Conservation (phyloP, 2,113 vertebrate genomes). For the Megalops atlanticus region DNA sequence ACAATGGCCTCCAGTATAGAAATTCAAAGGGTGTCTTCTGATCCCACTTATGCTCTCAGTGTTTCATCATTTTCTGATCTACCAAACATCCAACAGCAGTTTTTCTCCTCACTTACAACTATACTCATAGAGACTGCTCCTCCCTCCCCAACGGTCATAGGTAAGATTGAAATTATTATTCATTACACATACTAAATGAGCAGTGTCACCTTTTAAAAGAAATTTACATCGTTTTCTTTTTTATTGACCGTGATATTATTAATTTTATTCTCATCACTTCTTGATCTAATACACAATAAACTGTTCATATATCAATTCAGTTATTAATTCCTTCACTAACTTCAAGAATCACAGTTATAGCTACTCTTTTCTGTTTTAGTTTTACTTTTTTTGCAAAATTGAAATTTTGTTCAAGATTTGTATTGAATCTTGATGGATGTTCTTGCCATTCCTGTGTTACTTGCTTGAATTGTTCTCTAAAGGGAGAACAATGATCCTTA, state of each 20-base stretch:
- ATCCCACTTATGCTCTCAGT: conserved; percentile 42
- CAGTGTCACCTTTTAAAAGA: too few species aligned
- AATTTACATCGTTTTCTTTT: too few species aligned
- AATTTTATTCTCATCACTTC: too few species aligned
- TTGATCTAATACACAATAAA: too few species aligned
- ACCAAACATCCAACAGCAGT: conserved; percentile 47
- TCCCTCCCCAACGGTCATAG: conserved; percentile 49
- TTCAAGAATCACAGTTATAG: too few species aligned
- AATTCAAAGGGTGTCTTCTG: conserved; percentile 49
- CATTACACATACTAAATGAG: background rate
- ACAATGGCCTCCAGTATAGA: conserved; percentile 60
- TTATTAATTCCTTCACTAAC: too few species aligned
- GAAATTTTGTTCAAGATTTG: too few species aligned
- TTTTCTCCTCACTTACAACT: conserved; percentile 44
- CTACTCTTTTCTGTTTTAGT: too few species aligned
- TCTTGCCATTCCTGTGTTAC: background rate
- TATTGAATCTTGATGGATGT: too few species aligned
- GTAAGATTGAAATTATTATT: conserved; percentile 37
- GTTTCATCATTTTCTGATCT: conserved; percentile 54
- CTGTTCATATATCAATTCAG: too few species aligned
- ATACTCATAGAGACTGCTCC: conserved; percentile 5
- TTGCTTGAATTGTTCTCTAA: background rate
- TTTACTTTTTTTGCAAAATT: too few species aligned
- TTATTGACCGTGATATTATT: too few species aligned
- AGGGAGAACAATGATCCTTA: background rate